Evolutionary conservation across 2,888 invertebrate species (phyloP).

Genomic region (Drosophila parthenogenetica): DNA sequence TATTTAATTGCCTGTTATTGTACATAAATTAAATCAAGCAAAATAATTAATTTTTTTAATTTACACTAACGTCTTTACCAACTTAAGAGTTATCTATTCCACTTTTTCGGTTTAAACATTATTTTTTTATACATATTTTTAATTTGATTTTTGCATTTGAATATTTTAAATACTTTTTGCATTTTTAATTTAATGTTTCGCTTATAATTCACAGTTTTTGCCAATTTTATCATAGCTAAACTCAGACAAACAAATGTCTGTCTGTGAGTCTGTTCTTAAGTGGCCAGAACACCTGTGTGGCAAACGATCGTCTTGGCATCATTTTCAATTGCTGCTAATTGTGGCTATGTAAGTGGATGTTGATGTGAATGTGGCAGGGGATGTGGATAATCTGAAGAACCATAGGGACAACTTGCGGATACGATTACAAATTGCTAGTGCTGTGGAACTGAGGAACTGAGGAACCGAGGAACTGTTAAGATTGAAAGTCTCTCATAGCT

Average conservation of each 20-base stretch:
- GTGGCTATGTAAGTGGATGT: slow-evolving; percentile 18
- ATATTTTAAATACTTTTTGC: neutral
- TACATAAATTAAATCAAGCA: too few species aligned
- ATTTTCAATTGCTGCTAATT: slow-evolving; percentile 59
- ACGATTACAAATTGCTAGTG: slow-evolving; percentile 45
- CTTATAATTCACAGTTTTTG: neutral
- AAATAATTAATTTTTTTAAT: too few species aligned
- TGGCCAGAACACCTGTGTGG: slow-evolving; percentile 44
- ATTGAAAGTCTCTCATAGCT: slow-evolving; percentile 13
- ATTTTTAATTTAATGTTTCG: neutral
- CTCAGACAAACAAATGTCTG: neutral
- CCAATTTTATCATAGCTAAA: neutral
- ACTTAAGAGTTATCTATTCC: too few species aligned
- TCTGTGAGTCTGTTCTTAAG: neutral
- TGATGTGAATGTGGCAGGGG: neutral
- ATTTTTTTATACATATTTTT: too few species aligned
- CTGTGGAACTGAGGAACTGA: slow-evolving; percentile 18
- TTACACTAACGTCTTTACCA: too few species aligned
- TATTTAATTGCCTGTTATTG: too few species aligned
- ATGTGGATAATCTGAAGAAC: slow-evolving; percentile 21
- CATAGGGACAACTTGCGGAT: slow-evolving; percentile 46
- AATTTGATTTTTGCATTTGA: neutral
- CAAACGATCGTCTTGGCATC: slow-evolving; percentile 40
- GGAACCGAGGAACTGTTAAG: slow-evolving; percentile 35
- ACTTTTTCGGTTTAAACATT: too few species aligned